Conservation (phyloP, 2,797 vertebrate genomes). For the Phataginus tricuspis region DNA sequence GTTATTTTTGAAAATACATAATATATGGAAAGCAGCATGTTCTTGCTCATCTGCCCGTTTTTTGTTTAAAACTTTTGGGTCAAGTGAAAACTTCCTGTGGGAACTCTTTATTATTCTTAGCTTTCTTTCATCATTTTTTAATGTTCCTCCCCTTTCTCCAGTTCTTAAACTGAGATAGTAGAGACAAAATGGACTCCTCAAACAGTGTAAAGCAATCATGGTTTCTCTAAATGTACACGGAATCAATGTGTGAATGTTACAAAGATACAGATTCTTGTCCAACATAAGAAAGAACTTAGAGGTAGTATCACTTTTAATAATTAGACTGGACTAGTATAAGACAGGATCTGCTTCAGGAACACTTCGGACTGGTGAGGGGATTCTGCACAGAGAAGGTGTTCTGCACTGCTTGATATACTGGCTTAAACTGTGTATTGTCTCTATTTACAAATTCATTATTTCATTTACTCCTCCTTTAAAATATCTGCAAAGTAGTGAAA, state of each 20-base stretch:
- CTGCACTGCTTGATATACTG: neutral
- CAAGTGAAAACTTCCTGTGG: neutral
- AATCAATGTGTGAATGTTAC: neutral
- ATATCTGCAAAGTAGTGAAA: neutral
- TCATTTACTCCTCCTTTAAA: neutral
- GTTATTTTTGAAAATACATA: neutral
- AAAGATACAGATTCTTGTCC: neutral
- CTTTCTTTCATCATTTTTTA: neutral
- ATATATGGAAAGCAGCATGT: neutral
- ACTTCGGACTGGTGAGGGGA: neutral
- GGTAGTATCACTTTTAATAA: neutral
- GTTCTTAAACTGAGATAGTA: neutral
- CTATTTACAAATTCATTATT: neutral
- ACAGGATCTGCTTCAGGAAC: neutral
- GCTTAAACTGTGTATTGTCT: neutral
- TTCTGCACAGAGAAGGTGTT: neutral
- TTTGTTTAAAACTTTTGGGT: neutral
- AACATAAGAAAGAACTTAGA: neutral
- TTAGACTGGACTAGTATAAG: neutral
- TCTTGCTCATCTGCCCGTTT: neutral
- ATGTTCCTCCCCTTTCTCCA: neutral
- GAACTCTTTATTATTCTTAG: neutral
- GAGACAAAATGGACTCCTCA: neutral
- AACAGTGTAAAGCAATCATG: neutral
- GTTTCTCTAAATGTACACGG: neutral